Conservation (phyloP, 2,113 vertebrate genomes). For the Cynocephalus volans region DNA sequence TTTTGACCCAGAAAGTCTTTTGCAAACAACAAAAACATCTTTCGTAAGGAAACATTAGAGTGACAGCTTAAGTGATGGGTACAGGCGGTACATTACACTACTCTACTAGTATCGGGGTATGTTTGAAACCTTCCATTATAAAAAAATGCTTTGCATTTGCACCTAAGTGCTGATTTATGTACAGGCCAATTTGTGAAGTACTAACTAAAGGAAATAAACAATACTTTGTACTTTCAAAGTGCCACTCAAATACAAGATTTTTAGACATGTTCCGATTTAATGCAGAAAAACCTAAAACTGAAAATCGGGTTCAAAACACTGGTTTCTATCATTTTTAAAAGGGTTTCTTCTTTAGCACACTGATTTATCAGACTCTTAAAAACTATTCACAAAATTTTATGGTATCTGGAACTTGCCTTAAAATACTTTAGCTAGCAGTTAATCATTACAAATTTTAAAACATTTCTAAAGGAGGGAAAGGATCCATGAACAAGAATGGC, state of each 20-base stretch:
- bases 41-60: background rate
- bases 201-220: constrained; percentile 23
- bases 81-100: background rate
- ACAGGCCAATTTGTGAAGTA: background rate
- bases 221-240: constrained; percentile 14
- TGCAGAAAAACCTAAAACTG: constrained; percentile 21
- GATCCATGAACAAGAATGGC: background rate
- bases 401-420: background rate
- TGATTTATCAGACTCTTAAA: background rate
- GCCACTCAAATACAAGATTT: background rate
- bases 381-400: background rate
- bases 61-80: background rate
- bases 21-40: background rate
- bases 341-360: background rate
- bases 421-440: background rate
- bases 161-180: background rate
- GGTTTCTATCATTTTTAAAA: constrained; percentile 10
- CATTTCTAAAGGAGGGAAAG: background rate
- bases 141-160: background rate
- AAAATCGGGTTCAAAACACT: background rate
- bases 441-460: background rate
- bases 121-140: background rate
- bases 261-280: background rate
- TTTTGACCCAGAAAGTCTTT: background rate
- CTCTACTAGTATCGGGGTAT: background rate